A percentile compares a stretch with the other conserved stretches of the same genome.
These are phyloP conservation scores for Daboia siamensis DNA, from an alignment of 2,113 vertebrate species.

Conservation along the genomic window DNA sequence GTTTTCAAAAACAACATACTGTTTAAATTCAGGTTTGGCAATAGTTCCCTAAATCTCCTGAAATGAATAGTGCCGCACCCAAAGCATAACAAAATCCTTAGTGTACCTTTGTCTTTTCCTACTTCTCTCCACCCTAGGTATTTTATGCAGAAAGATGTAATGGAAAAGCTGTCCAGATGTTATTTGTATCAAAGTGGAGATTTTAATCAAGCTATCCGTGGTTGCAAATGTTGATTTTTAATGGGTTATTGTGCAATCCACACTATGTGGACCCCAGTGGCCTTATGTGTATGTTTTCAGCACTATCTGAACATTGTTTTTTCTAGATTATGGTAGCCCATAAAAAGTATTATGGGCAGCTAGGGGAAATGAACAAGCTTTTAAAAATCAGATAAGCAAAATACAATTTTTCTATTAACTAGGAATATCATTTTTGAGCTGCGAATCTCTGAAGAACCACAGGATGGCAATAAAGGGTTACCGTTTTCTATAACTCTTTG, in stretches of 20 bases:
- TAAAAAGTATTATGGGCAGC: conserved; percentile 60
- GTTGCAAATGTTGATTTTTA: conserved; percentile 84
- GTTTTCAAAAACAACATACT: conserved; percentile 83
- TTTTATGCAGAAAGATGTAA: conserved; percentile 84
- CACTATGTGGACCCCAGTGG: conserved; percentile 69
- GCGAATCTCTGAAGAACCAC: neutral
- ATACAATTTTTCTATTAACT: conserved; percentile 71
- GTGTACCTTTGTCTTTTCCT: conserved; percentile 81
- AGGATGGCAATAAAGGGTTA: neutral
- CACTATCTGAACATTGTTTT: conserved; percentile 73
- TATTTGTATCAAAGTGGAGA: conserved; percentile 79
- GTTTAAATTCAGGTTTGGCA: conserved; percentile 87
- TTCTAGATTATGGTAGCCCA: conserved; percentile 60
- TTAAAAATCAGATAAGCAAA: conserved; percentile 42
- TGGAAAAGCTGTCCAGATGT: conserved; percentile 85
- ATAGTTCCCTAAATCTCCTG: conserved; percentile 72
- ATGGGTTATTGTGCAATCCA: conserved; percentile 81
- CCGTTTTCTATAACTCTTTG: neutral
- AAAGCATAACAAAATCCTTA: conserved; percentile 82
- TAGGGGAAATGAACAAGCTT: conserved; percentile 29
- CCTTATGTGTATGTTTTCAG: conserved; percentile 71
- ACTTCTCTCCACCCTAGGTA: conserved; percentile 77
- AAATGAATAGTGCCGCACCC: conserved; percentile 85
- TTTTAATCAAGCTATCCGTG: conserved; percentile 81
- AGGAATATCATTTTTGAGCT: neutral